Evolutionary conservation across 1,140 invertebrate species (phyloP).

Genomic region (Ceratina japonica): DNA sequence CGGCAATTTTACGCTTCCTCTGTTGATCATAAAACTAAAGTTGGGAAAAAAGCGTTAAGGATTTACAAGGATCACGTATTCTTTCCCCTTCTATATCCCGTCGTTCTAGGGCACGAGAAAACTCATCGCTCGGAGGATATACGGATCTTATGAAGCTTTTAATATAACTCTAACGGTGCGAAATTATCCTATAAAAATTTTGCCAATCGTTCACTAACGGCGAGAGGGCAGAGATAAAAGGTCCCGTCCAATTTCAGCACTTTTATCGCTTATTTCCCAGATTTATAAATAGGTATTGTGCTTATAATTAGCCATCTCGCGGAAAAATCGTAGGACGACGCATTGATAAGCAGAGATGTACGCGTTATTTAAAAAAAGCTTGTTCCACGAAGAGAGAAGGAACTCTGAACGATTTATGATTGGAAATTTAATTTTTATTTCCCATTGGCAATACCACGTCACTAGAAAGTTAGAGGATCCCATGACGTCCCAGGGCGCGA

Average conservation of each 20-base stretch:
- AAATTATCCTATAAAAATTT: conserved; percentile 5
- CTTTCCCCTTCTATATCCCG: background rate
- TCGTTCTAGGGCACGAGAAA: too few species aligned
- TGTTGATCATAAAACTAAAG: background rate
- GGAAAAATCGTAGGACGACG: too few species aligned
- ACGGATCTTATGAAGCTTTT: background rate
- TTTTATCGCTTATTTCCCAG: too few species aligned
- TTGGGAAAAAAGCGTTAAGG: conserved; percentile 12
- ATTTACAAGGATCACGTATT: conserved; percentile 25
- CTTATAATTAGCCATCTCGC: too few species aligned
- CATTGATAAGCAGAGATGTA: too few species aligned
- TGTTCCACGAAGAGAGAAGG: too few species aligned
- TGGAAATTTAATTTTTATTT: conserved; percentile 33
- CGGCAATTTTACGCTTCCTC: background rate
- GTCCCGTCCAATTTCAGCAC: background rate
- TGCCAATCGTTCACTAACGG: background rate
- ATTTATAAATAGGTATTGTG: too few species aligned
- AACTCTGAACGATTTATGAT: background rate
- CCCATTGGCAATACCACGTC: background rate
- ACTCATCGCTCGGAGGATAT: background rate
- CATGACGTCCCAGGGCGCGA: background rate
- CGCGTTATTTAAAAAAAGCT: too few species aligned
- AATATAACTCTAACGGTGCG: background rate
- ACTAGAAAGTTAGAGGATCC: background rate
- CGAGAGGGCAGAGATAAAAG: background rate